Evolutionary conservation across 1,140 invertebrate genomes (phyloP).

Genomic region (Drosophila rhopaloa): DNA sequence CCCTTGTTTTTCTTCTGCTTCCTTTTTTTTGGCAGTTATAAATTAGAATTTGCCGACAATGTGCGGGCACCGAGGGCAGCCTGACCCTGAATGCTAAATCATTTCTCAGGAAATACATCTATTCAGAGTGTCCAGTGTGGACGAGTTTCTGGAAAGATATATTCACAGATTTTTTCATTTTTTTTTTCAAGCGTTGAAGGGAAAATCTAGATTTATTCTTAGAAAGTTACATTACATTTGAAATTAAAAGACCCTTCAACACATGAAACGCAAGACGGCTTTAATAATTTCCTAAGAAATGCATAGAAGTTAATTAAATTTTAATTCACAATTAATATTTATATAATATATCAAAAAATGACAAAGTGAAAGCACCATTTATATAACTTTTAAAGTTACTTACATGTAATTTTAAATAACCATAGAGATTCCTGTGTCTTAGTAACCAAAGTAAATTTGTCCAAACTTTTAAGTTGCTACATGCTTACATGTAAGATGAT

Average conservation of each 20-base stretch:
- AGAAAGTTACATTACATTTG: neutral
- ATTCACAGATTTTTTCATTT: conserved; percentile 6
- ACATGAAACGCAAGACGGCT: too few relatives aligned
- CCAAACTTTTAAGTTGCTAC: neutral
- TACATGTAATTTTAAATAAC: too few relatives aligned
- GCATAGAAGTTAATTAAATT: too few relatives aligned
- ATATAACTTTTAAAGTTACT: too few relatives aligned
- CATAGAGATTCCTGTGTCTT: neutral
- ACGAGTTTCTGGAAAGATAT: conserved; percentile 6
- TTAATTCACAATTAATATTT: too few relatives aligned
- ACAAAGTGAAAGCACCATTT: too few relatives aligned
- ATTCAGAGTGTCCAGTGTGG: conserved; percentile 27
- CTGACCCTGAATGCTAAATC: conserved; percentile 29
- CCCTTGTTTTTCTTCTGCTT: conserved; percentile 31
- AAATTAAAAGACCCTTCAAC: too few relatives aligned
- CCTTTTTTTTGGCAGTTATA: conserved; percentile 71
- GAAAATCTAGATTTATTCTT: conserved; percentile 1
- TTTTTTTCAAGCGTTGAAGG: neutral
- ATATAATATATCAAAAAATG: too few relatives aligned
- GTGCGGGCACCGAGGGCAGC: conserved; percentile 3
- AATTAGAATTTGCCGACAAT: conserved; percentile 57
- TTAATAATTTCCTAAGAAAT: neutral
- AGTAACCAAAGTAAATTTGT: neutral
- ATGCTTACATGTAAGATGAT: neutral
- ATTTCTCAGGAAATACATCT: conserved; percentile 44